Evolutionary conservation across 1,140 invertebrate species (phyloP), one percentile per base, ranked within the genome.

Genomic region (Psix sp.): DNA sequence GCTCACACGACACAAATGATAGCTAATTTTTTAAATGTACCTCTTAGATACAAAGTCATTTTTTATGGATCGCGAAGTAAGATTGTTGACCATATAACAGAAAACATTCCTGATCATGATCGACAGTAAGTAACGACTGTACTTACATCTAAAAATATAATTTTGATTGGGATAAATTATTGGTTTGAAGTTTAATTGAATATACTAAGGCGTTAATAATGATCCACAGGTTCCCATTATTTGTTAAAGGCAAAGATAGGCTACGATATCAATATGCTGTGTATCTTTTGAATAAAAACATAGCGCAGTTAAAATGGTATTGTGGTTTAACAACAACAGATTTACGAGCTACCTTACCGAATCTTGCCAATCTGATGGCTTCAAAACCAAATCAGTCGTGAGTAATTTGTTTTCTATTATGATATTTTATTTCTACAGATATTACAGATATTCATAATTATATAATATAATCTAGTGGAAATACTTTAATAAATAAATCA

Each of bases 251-350:
- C 16, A 93, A 92, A 83, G 91, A 91, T 78, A 91, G 89, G 82
- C 88, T 91, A 51, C 91, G 91, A 77, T 96, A 93, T 86, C 91
- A 92, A 74, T 95, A 96, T 86, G 95, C 91, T 35, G 94, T 96
- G 11, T 96, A 93, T 84, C 85, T 96, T 13, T 83, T 96, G n/a
- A 96, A 96, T 77, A 95, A 95, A 86, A 95, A 96, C 83, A 94
- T 96, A 66, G 93, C 93, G 38, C 94, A 96, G 83, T 84, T 96
- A 20, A 85, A 93, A 68, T 94, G 91, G 89, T 91, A 92, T 60
- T 92, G 91, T 76, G 91, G 91, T 3, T 86, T 94, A 48, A 87
- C 90, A 3, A 94, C 92, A 1, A 84, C 86, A 14, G 92, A 95
- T 83, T 87, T 95, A 39, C 84, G 92, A 56, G 88, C 90, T 29